phyloP scores from a whole-genome alignment of 35 echinoderm and acorn worm species.

The Patiria miniata region DNA sequence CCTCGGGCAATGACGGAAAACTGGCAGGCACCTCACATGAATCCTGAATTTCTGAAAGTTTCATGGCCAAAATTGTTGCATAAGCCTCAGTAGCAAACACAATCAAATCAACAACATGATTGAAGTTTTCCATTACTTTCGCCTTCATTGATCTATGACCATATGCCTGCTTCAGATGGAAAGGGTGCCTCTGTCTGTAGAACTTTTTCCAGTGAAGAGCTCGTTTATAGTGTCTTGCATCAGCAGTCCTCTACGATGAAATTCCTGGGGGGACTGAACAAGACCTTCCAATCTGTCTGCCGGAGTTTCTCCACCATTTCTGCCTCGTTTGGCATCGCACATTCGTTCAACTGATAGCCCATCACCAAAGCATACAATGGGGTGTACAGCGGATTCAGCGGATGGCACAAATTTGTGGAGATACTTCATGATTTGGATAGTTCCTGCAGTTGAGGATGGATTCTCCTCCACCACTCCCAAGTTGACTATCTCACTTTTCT shows the following conservation, averaged over 20 bases:
- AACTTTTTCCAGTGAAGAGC: not conserved
- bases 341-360: not conserved
- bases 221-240: not conserved
- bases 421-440: not conserved
- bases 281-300: not conserved
- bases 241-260: not conserved
- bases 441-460: not conserved
- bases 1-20: not conserved
- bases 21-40: not conserved
- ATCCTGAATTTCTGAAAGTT: not conserved
- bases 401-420: not conserved
- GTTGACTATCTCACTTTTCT: constrained; percentile 2
- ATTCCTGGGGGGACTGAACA: not conserved
- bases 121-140: not conserved
- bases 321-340: not conserved
- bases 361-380: not conserved
- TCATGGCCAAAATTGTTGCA: not conserved
- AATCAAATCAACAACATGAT: not conserved
- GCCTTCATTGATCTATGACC: not conserved
- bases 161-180: not conserved
- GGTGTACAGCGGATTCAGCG: not conserved
- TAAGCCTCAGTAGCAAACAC: not conserved
- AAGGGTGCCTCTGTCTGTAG: not conserved
- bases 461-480: not conserved
- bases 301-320: not conserved